phyloP scores from a whole-genome alignment of 2,888 invertebrate genomes.

The Eristalinus aeneus region DNA sequence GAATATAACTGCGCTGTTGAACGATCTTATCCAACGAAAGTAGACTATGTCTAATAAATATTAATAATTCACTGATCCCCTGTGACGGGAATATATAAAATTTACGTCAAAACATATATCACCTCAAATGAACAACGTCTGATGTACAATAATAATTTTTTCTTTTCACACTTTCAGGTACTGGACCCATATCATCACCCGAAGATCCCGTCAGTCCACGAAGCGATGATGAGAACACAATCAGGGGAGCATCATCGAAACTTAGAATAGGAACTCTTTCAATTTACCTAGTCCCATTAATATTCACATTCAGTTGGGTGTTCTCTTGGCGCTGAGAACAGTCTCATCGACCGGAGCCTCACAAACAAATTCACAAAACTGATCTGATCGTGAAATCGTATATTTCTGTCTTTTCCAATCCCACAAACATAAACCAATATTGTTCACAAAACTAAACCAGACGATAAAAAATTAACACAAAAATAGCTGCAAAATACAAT shows the following conservation, averaged over 20 bases:
- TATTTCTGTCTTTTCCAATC: not conserved
- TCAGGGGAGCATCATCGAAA: conserved; percentile 45
- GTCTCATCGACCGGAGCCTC: conserved; percentile 13
- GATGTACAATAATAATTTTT: not conserved
- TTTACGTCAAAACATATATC: not conserved
- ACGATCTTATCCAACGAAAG: not conserved
- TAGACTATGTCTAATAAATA: not conserved
- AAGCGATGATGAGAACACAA: conserved; percentile 48
- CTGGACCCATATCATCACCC: conserved; percentile 74
- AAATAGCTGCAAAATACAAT: not conserved
- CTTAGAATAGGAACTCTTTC: conserved; percentile 67
- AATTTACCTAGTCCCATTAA: conserved; percentile 63
- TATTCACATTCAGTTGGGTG: conserved; percentile 46
- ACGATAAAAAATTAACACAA: conserved; percentile 20
- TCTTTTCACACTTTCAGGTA: conserved; percentile 30
- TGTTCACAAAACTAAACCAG: conserved; percentile 36
- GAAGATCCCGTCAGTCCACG: conserved; percentile 74
- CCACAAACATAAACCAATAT: not conserved
- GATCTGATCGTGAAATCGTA: not conserved
- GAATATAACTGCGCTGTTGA: not conserved
- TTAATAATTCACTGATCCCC: not conserved
- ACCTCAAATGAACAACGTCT: not conserved
- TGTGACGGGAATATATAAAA: not conserved
- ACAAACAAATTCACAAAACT: not conserved
- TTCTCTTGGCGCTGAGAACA: conserved; percentile 67